Conservation (phyloP, 2,888 invertebrate genomes). For the Sialis fuliginosa region DNA sequence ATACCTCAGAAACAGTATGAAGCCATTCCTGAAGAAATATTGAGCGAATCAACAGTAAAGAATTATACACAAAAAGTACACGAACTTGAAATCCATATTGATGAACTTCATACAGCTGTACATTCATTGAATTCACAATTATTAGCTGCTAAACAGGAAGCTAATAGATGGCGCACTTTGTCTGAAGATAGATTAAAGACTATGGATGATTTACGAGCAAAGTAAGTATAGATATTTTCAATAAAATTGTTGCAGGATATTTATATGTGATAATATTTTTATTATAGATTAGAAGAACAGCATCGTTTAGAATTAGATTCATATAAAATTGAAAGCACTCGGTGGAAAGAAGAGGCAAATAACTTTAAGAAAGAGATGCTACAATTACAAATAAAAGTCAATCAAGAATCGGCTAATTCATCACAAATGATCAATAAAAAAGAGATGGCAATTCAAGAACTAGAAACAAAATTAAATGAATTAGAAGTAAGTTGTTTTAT, state of each 20-base stretch:
- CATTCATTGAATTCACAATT: constrained; percentile 32
- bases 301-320: constrained; percentile 42
- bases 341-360: constrained; percentile 37
- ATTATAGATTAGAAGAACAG: constrained; percentile 34
- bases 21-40: too few relatives aligned
- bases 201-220: constrained; percentile 32
- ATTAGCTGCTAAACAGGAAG: constrained; percentile 30
- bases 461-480: constrained; percentile 23
- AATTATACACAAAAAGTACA: constrained; percentile 24
- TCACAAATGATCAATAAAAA: constrained; percentile 25
- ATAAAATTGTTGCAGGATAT: not conserved
- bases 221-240: constrained; percentile 12
- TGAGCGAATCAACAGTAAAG: too few relatives aligned
- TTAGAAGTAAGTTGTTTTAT: constrained; percentile 17
- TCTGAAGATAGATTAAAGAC: constrained; percentile 46
- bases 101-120: constrained; percentile 28
- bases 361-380: constrained; percentile 23
- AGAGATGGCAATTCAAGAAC: constrained; percentile 28
- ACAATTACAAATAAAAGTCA: constrained; percentile 22
- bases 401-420: constrained; percentile 20
- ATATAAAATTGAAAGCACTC: constrained; percentile 44
- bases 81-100: constrained; percentile 36
- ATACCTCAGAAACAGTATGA: not conserved
- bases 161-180: constrained; percentile 46
- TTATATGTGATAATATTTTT: not conserved